Conservation (phyloP, 2,797 vertebrate species). For the Anas capensis region DNA sequence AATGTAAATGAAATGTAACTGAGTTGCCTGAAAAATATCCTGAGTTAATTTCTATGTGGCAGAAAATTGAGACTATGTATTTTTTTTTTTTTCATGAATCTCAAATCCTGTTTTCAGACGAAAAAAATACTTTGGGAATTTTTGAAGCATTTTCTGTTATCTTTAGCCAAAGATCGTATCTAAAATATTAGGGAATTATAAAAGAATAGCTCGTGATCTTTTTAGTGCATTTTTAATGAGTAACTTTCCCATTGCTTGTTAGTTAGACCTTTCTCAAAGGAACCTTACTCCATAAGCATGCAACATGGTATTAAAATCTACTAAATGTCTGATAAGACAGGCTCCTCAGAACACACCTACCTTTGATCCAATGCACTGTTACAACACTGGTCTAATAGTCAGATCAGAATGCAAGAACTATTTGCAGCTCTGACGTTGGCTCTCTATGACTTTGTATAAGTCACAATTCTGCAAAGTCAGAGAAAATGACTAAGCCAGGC, state of each 20-base stretch:
- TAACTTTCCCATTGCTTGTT: background rate
- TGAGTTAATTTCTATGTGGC: background rate
- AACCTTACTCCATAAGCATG: background rate
- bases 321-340: background rate
- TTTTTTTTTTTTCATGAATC: background rate
- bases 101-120: background rate
- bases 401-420: background rate
- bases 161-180: background rate
- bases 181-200: background rate
- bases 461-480: conserved; percentile 58
- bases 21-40: background rate
- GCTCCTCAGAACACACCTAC: background rate
- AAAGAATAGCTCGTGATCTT: background rate
- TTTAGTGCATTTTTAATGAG: background rate
- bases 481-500: background rate
- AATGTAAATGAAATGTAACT: background rate
- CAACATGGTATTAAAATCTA: background rate
- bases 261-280: conserved; percentile 1
- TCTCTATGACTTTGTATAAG: conserved; percentile 33
- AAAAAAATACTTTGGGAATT: background rate
- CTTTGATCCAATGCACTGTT: background rate
- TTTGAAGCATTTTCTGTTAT: background rate
- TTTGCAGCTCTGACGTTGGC: conserved; percentile 20
- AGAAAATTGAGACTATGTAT: background rate
- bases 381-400: background rate